These are phyloP conservation scores for Hormaphis cornu DNA, from an alignment of 1,140 invertebrate genomes.

Conservation along the genomic window DNA sequence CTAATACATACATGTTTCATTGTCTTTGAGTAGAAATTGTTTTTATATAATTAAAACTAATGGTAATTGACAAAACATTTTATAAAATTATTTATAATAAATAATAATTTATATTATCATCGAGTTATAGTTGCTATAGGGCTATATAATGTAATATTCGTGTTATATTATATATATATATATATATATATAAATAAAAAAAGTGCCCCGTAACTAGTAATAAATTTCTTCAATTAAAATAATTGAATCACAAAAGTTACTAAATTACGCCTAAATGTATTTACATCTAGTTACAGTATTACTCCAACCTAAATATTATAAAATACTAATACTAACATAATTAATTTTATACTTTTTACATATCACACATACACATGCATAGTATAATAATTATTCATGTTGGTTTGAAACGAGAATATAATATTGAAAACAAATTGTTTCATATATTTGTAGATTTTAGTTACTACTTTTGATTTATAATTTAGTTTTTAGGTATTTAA, in stretches of 20 bases:
- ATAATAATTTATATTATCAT: too few relatives aligned
- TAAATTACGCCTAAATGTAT: neutral
- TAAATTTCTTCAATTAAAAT: neutral
- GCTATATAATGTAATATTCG: neutral
- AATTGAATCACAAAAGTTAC: neutral
- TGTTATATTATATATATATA: neutral
- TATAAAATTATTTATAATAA: neutral
- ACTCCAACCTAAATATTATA: neutral
- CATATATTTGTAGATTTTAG: neutral
- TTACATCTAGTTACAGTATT: slow-evolving; percentile 4
- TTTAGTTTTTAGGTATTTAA: neutral
- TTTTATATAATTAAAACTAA: slow-evolving; percentile 25
- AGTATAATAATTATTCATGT: neutral
- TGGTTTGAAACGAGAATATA: neutral
- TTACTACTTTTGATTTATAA: neutral
- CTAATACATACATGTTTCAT: neutral
- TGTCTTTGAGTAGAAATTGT: neutral
- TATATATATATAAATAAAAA: neutral
- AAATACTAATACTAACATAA: slow-evolving; percentile 29
- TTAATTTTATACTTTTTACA: slow-evolving; percentile 29
- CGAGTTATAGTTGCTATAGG: neutral
- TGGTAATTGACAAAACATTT: slow-evolving; percentile 24
- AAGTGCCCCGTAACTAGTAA: neutral
- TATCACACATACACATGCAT: slow-evolving; percentile 19
- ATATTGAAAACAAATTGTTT: slow-evolving; percentile 5